Base-by-base conservation (phyloP, 2,113 vertebrate genomes). In the Aramus guarauna region DNA sequence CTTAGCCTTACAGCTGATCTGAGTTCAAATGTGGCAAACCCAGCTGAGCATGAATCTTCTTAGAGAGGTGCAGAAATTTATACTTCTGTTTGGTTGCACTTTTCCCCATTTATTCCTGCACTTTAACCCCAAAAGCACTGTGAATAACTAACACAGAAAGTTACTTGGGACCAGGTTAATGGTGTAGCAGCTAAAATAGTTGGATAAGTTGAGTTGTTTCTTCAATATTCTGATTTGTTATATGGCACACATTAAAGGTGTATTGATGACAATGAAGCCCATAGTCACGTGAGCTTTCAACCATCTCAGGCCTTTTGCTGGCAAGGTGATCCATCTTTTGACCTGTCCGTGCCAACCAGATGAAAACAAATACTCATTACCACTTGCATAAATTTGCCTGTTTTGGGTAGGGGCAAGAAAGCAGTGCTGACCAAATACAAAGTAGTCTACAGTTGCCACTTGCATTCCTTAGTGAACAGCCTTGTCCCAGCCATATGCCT, bases 401-500 rank as follows among this genome's bases (percentile, higher is more conserved):
- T 58, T 75, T 83, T 84, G 20, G 12, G 30, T 2, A 37, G 9
- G 15, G 6, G 4, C 7, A 59, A 47, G 55, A 43, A 83, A 22
- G 26, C 0, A 0, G 5, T 56, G 58, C 24, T 58, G 72, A 23
- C 32, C 13, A 15, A 64, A 21, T 12, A 3, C 3, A 17, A 73
- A 8, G 17, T 20, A 9, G 7, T 64, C 23, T 64, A 0, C 1
- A 0, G 36, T 34, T 0, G 0, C 13, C 7, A 2, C 45, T 37
- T 66, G 10, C 5, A 36, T n/a, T 37, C 41, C 23, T 62, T 27
- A 48, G 21, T 23, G 50, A 77, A 12, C 63, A 74, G 15, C 14
- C 64, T 78, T 0, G 0, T 78, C 34, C 56, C 71, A 74, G 39
- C 30, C 0, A 0, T 50, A 8, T 23, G 13, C 39, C 48, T 76